Conservation (phyloP, 2,113 vertebrate genomes). For the Alexandromys fortis region DNA sequence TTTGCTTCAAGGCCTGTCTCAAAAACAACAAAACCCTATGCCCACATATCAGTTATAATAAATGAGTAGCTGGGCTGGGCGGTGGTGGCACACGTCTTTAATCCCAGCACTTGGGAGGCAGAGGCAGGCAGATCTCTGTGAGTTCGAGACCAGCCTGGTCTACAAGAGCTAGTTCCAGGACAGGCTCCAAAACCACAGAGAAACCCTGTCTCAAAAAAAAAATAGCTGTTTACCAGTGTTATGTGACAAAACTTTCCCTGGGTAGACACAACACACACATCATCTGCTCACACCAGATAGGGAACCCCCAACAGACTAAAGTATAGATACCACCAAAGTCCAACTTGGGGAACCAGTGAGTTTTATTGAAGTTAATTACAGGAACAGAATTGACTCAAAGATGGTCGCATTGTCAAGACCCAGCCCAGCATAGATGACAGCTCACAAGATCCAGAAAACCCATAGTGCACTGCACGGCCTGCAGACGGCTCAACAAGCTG, state of each 20-base stretch:
- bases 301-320: not conserved
- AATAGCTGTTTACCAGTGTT: not conserved
- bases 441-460: not conserved
- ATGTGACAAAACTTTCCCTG: not conserved
- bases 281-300: not conserved
- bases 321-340: not conserved
- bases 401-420: not conserved
- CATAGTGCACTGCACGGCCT: not conserved
- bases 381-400: not conserved
- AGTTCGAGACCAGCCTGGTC: too few relatives aligned
- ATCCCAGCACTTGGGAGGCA: too few relatives aligned
- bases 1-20: not conserved
- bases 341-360: not conserved
- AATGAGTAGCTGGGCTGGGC: too few relatives aligned
- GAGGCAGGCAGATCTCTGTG: too few relatives aligned
- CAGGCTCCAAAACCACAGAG: too few relatives aligned
- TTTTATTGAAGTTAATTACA: not conserved
- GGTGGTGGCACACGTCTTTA: too few relatives aligned
- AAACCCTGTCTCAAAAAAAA: too few relatives aligned
- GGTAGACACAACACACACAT: not conserved
- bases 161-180: too few relatives aligned
- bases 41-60: not conserved
- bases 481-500: not conserved
- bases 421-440: not conserved
- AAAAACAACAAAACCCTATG: not conserved